A percentile compares a stretch with the other conserved stretches of the same genome.
phyloP scores from a whole-genome alignment of 2,797 vertebrate genomes.

The Pelobates cultripes region DNA sequence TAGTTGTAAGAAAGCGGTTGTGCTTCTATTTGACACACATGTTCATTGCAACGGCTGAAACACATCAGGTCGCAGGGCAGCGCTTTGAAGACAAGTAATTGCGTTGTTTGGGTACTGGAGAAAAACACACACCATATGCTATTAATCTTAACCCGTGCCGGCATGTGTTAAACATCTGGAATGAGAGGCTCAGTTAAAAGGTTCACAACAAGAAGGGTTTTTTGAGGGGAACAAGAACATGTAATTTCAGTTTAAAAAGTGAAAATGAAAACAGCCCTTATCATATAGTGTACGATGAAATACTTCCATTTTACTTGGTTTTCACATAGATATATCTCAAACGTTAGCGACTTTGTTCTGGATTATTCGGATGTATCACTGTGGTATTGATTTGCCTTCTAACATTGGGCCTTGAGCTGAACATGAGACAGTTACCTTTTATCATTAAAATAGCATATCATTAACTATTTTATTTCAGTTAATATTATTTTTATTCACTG shows the following conservation, averaged over 20 bases:
- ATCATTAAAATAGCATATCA: no score
- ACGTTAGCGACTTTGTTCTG: no score
- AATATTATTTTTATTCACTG: no score
- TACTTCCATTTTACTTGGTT: background rate
- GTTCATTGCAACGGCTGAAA: conserved; percentile 41
- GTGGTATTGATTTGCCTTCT: no score
- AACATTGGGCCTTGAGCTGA: no score
- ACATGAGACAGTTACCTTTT: no score
- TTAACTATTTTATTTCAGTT: no score
- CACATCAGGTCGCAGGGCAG: conserved; percentile 16
- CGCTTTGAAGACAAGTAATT: conserved; percentile 50
- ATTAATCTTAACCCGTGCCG: conserved; percentile 24
- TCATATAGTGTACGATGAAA: conserved; percentile 1
- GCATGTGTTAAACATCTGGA: conserved; percentile 46
- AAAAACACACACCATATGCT: conserved; percentile 25
- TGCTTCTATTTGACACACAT: conserved; percentile 29
- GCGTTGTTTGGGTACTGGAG: conserved; percentile 35
- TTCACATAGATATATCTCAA: background rate
- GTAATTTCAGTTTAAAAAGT: conserved; percentile 9
- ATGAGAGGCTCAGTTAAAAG: conserved; percentile 29
- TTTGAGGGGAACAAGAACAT: conserved; percentile 28
- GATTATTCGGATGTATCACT: no score
- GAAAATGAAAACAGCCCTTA: background rate
- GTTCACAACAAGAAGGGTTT: conserved; percentile 22
- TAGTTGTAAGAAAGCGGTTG: no score